These are phyloP conservation scores for Alloscopus bannaensis DNA, from an alignment of 2,888 invertebrate species.

Conservation along the genomic window DNA sequence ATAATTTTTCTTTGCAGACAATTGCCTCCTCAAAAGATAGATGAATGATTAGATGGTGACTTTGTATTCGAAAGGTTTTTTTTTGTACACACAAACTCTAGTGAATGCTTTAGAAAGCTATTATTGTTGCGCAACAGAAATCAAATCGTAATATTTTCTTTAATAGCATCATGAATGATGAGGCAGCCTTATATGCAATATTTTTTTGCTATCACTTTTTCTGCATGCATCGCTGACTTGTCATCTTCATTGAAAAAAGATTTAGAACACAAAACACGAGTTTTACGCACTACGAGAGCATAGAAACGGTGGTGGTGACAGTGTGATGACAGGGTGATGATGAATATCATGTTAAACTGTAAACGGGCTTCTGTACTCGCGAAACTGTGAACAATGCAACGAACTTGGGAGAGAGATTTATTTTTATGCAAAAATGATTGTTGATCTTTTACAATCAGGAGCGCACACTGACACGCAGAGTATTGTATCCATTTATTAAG, in stretches of 20 bases:
- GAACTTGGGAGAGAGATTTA: no score
- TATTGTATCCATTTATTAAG: no score
- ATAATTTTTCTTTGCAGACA: conserved; percentile 37
- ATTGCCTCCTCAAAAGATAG: conserved; percentile 30
- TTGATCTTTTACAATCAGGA: no score
- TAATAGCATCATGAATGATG: no score
- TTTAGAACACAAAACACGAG: conserved; percentile 7
- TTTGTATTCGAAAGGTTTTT: conserved; percentile 1
- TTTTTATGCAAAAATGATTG: no score
- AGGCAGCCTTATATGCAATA: no score
- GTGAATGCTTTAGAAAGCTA: neutral
- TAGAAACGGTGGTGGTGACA: conserved; percentile 9
- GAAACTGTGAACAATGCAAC: no score
- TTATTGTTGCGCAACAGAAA: conserved; percentile 26
- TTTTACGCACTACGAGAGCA: conserved; percentile 8
- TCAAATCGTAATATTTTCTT: conserved; percentile 24
- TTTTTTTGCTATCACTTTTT: conserved; percentile 20
- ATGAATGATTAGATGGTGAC: conserved; percentile 14
- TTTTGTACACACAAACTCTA: neutral
- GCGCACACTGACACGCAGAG: no score
- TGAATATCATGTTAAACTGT: no score
- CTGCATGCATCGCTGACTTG: conserved; percentile 35
- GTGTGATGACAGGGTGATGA: conserved; percentile 8
- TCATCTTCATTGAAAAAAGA: conserved; percentile 25
- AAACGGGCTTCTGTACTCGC: no score